Conservation (phyloP, 2,797 vertebrate species). For the Sciurus carolinensis region DNA sequence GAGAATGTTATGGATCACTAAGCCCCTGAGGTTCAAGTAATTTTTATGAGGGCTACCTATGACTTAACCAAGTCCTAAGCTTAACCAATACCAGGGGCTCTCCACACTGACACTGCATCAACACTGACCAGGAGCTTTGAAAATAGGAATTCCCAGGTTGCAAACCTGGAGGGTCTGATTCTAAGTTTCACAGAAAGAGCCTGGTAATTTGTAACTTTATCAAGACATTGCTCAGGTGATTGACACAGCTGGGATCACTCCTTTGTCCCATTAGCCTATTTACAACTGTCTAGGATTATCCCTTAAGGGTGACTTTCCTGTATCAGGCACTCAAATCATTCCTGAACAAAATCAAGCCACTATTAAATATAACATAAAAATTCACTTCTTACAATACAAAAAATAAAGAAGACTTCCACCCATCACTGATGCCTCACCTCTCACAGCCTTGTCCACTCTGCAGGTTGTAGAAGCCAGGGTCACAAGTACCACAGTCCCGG, state of each 20-base stretch:
- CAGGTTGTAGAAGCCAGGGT: slow-evolving; percentile 96
- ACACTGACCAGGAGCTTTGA: neutral
- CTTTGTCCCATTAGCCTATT: neutral
- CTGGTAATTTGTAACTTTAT: neutral
- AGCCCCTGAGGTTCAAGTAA: neutral
- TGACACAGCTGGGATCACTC: neutral
- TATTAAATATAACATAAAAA: neutral
- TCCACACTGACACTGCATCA: neutral
- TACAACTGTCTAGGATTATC: no score
- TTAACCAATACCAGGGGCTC: no score
- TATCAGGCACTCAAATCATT: neutral
- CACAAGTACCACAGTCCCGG: slow-evolving; percentile 94
- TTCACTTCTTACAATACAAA: neutral
- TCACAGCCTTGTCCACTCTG: slow-evolving; percentile 94
- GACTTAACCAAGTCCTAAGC: no score
- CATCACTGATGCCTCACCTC: slow-evolving; percentile 87
- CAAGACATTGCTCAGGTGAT: neutral
- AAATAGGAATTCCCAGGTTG: neutral
- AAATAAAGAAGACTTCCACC: neutral
- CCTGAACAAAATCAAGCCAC: neutral
- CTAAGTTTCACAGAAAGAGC: neutral
- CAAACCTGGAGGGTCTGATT: neutral
- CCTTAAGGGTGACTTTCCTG: neutral
- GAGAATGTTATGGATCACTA: neutral
- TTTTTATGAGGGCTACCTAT: neutral